These are phyloP conservation scores for Zygothrica quintamaculata DNA, from an alignment of 2,888 invertebrate genomes.

Conservation along the genomic window DNA sequence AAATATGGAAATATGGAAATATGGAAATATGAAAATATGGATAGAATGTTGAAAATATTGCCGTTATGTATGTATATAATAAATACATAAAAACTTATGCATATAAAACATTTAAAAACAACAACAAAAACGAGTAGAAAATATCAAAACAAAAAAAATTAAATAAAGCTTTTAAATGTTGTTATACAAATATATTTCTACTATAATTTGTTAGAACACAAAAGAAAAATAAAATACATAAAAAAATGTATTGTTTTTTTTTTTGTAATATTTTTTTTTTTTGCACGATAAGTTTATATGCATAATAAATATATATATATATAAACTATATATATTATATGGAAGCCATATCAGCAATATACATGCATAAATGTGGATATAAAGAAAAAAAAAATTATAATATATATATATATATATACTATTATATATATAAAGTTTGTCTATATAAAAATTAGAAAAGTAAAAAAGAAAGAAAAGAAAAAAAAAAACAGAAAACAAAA, in stretches of 20 bases:
- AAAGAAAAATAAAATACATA: slow-evolving; percentile 2
- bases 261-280: slow-evolving; percentile 54
- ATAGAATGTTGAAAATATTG: slow-evolving; percentile 56
- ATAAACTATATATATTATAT: not conserved
- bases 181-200: slow-evolving; percentile 46
- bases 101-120: slow-evolving; percentile 29
- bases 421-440: not conserved
- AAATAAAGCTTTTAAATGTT: slow-evolving; percentile 56
- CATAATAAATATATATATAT: slow-evolving; percentile 21
- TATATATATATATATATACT: not conserved
- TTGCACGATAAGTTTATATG: slow-evolving; percentile 63
- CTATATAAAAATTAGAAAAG: slow-evolving; percentile 10
- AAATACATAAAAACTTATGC: slow-evolving; percentile 19
- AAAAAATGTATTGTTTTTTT: slow-evolving; percentile 22
- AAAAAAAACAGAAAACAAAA: slow-evolving; percentile 15
- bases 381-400: not conserved
- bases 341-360: not conserved
- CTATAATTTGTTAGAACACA: slow-evolving; percentile 33
- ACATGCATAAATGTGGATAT: not conserved
- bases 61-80: slow-evolving; percentile 29
- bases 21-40: no score
- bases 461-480: slow-evolving; percentile 23
- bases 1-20: no score
- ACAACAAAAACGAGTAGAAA: not conserved
- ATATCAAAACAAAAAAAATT: not conserved